Evolutionary conservation across 2,113 vertebrate species (phyloP), one percentile per base, ranked within the genome.

Genomic region (Ochotona curzoniae): DNA sequence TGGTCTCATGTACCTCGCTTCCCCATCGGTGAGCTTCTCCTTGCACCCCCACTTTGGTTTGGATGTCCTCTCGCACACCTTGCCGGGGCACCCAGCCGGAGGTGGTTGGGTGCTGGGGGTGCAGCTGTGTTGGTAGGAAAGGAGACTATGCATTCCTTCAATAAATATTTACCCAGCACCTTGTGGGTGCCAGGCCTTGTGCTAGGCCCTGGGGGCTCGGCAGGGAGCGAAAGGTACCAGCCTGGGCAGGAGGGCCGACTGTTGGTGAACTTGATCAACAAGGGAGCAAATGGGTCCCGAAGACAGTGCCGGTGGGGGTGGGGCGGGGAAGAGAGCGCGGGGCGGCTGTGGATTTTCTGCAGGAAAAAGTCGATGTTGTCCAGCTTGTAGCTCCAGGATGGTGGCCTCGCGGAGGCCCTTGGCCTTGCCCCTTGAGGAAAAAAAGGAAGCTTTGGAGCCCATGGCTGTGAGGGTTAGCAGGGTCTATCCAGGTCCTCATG

Each of bases 121-220:
- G 32, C 71, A 82, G 93, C 93, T 57, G 54, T 57, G 54, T 57
- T 13, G 12, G 54, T 57, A 13, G 4, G 54, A 13, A 18, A 8
- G 89, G 88, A 80, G 80, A 91, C 89, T 91, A 60, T 95, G 93
- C 73, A 85, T 96, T 96, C 91, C 87, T 97, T 96, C 8, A 0
- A 74, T 93, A 94, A 95, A 95, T 94, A 91, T 96, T 95, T 97
- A 91, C 90, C 82, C 78, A 89, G 94, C 78, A 90, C 90, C 73
- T 97, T 87, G 69, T 87, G 73, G 87, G 96, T 96, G 95, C 95
- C 95, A 96, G 93, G 93, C 91, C 83, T 94, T 94, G 91, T 93
- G 89, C 90, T 97, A 92, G 94, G 94, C 84, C 96, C 93, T 5
- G 81, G 84, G 95, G 94, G 87, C 91, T 96, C 91, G 0, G 67